Percentiles rank a stretch among this genome's conserved stretches.
These are phyloP conservation scores for Sphaerodactylus townsendi DNA, from an alignment of 2,113 vertebrate species.

Conservation along the genomic window DNA sequence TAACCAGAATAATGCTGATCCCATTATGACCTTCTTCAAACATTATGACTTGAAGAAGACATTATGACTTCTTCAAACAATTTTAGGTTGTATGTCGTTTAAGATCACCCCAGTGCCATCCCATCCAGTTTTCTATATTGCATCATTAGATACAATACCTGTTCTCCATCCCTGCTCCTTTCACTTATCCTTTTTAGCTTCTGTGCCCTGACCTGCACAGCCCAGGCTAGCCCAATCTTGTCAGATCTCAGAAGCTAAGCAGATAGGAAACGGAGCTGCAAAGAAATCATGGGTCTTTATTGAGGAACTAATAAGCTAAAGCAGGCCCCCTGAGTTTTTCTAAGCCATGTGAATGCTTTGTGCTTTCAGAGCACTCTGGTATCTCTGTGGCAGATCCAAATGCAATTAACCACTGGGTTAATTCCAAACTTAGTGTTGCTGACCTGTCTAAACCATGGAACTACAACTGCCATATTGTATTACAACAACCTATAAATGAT, in stretches of 20 bases:
- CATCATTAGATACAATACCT: not conserved
- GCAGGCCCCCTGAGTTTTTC: not conserved
- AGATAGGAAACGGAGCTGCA: not conserved
- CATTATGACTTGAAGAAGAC: not conserved
- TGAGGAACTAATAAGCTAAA: not conserved
- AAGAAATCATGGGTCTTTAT: not conserved
- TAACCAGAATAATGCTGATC: not conserved
- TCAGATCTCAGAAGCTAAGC: no score
- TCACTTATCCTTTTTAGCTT: not conserved
- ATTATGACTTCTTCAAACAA: not conserved
- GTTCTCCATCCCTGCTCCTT: no score
- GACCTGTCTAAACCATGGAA: conserved; percentile 23
- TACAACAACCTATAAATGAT: conserved; percentile 31
- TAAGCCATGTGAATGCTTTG: not conserved
- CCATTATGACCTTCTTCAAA: not conserved
- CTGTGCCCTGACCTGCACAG: no score
- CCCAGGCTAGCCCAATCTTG: no score
- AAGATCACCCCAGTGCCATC: not conserved
- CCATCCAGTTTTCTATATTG: not conserved
- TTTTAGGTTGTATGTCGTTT: not conserved
- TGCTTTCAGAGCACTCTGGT: not conserved
- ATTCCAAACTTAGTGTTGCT: conserved; percentile 55
- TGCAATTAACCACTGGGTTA: conserved; percentile 57
- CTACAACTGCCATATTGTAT: conserved; percentile 30
- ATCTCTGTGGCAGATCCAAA: conserved; percentile 34